Conservation (phyloP, 2,797 vertebrate species). For the Taeniopygia guttata region DNA sequence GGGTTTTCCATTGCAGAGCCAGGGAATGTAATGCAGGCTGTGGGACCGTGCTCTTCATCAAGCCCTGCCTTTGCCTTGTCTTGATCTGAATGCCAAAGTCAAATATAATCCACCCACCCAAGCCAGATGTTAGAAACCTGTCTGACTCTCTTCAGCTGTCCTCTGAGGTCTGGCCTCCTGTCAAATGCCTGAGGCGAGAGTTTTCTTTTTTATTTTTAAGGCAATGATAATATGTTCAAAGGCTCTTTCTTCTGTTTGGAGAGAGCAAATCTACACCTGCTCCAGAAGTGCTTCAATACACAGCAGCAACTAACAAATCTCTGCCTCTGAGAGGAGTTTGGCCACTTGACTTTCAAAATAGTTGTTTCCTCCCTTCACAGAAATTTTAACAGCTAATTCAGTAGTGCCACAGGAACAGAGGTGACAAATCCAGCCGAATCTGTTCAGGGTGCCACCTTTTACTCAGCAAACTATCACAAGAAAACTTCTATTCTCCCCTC, state of each 20-base stretch:
- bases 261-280: conserved; percentile 25
- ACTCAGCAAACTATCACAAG: neutral
- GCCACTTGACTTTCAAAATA: neutral
- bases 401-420: neutral
- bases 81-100: neutral
- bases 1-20: neutral
- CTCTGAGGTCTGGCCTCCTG: conserved; percentile 27
- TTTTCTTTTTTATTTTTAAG: conserved; percentile 27
- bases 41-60: neutral
- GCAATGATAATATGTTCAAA: conserved; percentile 6
- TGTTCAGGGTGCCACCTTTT: neutral
- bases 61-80: neutral
- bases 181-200: neutral
- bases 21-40: neutral
- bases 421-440: fast-evolving
- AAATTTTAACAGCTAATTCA: neutral
- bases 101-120: conserved; percentile 20
- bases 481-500: neutral
- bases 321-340: neutral
- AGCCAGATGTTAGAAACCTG: conserved; percentile 57
- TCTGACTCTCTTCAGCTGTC: neutral
- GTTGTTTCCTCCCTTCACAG: neutral
- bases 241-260: neutral
- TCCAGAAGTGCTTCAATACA: neutral
- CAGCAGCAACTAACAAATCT: neutral